Base-by-base conservation (phyloP, 2,797 vertebrate species). In the Melanotaenia boesemani region DNA sequence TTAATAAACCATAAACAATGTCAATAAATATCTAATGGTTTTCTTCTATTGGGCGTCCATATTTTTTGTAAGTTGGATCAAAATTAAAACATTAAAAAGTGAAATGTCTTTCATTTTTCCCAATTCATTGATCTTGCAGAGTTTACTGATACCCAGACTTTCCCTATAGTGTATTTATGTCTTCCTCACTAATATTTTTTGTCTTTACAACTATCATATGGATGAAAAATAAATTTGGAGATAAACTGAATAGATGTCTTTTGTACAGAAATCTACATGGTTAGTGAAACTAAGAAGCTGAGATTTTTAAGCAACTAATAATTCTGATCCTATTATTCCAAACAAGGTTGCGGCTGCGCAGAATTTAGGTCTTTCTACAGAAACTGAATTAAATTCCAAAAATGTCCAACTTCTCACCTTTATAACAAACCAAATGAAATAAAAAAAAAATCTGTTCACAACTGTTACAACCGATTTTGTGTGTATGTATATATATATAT, bases 1-100 rank as follows among this genome's bases (percentile, higher is more conserved):
- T 70, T 73, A 15, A 36, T 0, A 63, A 39, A 74, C 66, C n/a
- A 64, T 54, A 63, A 84, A 72, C 24, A 32, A 63, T 18, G 28
- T 26, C 18, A 46, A 46, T 70, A 70, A 64, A 64, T 65, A 65
- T 5, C 13, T n/a, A 30, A 18, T 36, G 15, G 32, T 60, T 72
- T 41, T 30, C 16, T 39, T 70, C 30, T 20, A 30, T 28, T 44
- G 7, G 36, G 63, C 44, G n/a, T 34, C 3, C 11, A 2, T 48
- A 34, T 57, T 32, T 39, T 44, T 5, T 44, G 16, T 41, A 41
- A 41, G 20, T 22, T 22, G n/a, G n/a, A 50, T n/a, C 6, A 50
- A 50, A 22, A n/a, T 50, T 2, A 50, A 9, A 50, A 10, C 9
- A 9, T 11, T 50, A 3, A 50, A 50, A n/a, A 48, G 7, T 48